Percentiles rank a stretch among this genome's conserved stretches.
phyloP scores from a whole-genome alignment of 2,797 vertebrate genomes.

The Rhinichthys osculus region DNA sequence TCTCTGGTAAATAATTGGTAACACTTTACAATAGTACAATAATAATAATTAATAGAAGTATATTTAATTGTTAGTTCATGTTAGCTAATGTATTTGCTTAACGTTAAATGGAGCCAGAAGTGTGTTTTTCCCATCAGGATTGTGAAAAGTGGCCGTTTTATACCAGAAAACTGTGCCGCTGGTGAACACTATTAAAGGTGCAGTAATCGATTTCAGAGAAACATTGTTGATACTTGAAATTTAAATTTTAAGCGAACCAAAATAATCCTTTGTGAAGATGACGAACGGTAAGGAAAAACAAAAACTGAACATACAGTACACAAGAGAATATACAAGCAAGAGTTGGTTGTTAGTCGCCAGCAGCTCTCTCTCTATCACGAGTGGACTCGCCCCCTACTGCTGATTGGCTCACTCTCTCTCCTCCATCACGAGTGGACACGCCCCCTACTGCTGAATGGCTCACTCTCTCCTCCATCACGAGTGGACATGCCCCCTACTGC shows the following conservation, averaged over 20 bases:
- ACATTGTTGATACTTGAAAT: neutral
- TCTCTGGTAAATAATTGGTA: neutral
- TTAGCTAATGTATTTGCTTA: neutral
- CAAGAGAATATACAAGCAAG: neutral
- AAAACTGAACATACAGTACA: neutral
- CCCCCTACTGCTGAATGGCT: neutral
- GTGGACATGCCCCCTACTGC: neutral
- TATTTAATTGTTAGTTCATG: neutral
- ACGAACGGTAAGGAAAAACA: neutral
- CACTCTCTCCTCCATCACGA: accelerated
- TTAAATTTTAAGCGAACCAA: neutral
- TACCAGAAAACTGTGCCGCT: neutral
- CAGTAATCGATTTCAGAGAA: neutral
- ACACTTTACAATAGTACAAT: neutral
- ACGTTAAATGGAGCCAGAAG: neutral
- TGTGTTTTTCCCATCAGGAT: neutral
- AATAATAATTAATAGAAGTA: neutral
- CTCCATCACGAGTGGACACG: neutral
- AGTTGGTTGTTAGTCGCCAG: neutral
- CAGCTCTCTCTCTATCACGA: neutral
- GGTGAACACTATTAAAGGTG: neutral
- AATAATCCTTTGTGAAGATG: neutral
- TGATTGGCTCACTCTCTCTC: neutral
- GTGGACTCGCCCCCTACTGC: neutral
- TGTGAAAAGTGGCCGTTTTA: neutral